Percentiles rank a stretch among this genome's conserved stretches.
phyloP scores from a whole-genome alignment of 2,113 vertebrate species.

The Dromaius novaehollandiae region DNA sequence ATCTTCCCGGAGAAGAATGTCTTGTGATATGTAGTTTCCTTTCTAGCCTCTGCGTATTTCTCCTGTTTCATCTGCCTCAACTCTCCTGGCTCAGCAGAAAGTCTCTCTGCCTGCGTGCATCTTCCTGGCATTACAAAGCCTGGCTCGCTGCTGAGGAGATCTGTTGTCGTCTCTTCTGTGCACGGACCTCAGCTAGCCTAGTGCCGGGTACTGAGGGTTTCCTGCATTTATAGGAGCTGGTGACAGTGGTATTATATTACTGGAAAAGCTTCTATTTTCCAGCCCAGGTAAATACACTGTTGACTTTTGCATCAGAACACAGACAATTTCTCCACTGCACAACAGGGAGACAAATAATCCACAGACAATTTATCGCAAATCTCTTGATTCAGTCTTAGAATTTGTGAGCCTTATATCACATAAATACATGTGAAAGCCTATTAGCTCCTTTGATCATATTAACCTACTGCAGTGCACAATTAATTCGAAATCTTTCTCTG shows the following conservation, averaged over 20 bases:
- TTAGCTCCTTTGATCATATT: constrained; percentile 55
- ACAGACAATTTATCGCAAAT: background rate
- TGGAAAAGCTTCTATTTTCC: background rate
- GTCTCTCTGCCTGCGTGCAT: background rate
- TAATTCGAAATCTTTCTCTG: constrained; percentile 51
- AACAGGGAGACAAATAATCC: constrained; percentile 18
- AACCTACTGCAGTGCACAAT: constrained; percentile 27
- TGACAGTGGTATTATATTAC: background rate
- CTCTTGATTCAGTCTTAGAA: constrained; percentile 38
- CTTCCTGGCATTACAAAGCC: background rate
- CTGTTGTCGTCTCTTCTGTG: background rate
- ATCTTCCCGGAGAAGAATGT: rapidly evolving
- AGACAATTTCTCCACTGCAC: background rate
- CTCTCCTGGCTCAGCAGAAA: background rate
- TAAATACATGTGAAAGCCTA: constrained; percentile 35
- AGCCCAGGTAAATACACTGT: background rate
- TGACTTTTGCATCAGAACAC: background rate
- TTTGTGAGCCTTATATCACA: background rate
- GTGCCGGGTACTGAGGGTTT: background rate
- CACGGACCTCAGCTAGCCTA: rapidly evolving
- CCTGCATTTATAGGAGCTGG: background rate
- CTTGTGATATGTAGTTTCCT: background rate
- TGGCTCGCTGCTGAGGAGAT: background rate
- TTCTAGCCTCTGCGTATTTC: background rate
- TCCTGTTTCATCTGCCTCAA: background rate